These are phyloP conservation scores for Metellina segmentata DNA, from an alignment of 2,888 invertebrate species.

Conservation along the genomic window DNA sequence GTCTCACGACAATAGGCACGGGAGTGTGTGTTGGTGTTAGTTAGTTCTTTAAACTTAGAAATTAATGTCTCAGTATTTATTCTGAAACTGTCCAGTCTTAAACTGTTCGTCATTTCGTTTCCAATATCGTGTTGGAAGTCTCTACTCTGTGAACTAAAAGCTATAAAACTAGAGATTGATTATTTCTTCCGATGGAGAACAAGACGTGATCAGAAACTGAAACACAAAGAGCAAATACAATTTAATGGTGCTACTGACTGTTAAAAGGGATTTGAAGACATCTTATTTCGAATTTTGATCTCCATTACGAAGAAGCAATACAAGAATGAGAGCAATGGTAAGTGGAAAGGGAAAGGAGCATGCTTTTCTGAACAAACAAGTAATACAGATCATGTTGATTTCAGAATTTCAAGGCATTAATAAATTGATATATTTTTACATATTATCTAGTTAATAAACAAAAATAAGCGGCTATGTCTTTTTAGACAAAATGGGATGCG, in stretches of 20 bases:
- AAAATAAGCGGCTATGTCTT: too few relatives aligned
- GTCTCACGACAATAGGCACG: too few relatives aligned
- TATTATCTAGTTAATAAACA: too few relatives aligned
- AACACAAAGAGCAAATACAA: constrained; percentile 1
- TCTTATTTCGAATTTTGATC: constrained; percentile 22
- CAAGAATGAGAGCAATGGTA: background rate
- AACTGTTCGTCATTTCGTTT: background rate
- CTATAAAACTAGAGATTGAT: constrained; percentile 23
- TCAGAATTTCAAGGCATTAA: too few relatives aligned
- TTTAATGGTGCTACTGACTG: constrained; percentile 23
- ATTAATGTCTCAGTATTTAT: too few relatives aligned
- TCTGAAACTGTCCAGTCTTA: too few relatives aligned
- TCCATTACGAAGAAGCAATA: constrained; percentile 2
- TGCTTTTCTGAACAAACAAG: too few relatives aligned
- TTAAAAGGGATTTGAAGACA: constrained; percentile 14
- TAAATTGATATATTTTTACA: too few relatives aligned
- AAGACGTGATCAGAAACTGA: background rate
- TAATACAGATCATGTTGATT: too few relatives aligned
- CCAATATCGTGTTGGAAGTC: background rate
- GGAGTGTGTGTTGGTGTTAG: too few relatives aligned
- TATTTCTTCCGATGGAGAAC: constrained; percentile 13
- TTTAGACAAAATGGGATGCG: too few relatives aligned
- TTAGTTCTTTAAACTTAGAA: too few relatives aligned
- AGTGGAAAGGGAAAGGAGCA: background rate
- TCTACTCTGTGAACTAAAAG: background rate